Evolutionary conservation across 2,888 invertebrate genomes (phyloP).

Genomic region (Hyles lineata): DNA sequence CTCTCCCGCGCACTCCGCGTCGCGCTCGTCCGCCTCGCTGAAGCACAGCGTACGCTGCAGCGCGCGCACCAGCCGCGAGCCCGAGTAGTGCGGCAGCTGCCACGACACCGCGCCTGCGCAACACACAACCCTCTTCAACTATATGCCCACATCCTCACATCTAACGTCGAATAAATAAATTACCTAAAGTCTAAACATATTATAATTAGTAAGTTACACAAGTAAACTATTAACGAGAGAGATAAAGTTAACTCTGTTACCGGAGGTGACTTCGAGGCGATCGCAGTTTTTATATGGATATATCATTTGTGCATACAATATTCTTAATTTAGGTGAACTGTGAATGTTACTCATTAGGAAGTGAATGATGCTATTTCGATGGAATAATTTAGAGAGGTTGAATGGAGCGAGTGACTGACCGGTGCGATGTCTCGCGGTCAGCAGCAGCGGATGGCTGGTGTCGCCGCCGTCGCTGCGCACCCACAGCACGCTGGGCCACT

Average conservation of each 20-base stretch:
- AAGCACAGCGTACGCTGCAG: constrained; percentile 75
- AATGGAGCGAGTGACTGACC: constrained; percentile 48
- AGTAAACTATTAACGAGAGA: too few relatives aligned
- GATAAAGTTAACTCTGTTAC: too few relatives aligned
- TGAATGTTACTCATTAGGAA: too few relatives aligned
- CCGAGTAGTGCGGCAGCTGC: constrained; percentile 72
- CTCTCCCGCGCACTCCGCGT: constrained; percentile 30
- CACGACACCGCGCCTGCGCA: constrained; percentile 72
- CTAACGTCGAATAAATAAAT: too few relatives aligned
- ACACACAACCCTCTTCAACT: background rate
- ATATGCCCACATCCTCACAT: background rate
- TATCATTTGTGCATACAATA: too few relatives aligned
- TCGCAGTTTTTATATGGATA: too few relatives aligned
- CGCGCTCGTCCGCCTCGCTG: constrained; percentile 49
- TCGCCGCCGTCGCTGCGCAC: constrained; percentile 61
- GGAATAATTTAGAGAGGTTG: background rate
- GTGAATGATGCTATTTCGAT: too few relatives aligned
- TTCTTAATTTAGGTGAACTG: too few relatives aligned
- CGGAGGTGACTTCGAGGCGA: too few relatives aligned
- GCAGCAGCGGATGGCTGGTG: constrained; percentile 65
- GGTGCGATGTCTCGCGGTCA: constrained; percentile 67
- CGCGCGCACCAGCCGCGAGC: constrained; percentile 52
- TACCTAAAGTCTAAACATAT: too few relatives aligned
- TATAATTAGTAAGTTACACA: background rate
- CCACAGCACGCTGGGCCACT: constrained; percentile 62